phyloP scores from a whole-genome alignment of 2,113 vertebrate genomes.

The Cariama cristata region DNA sequence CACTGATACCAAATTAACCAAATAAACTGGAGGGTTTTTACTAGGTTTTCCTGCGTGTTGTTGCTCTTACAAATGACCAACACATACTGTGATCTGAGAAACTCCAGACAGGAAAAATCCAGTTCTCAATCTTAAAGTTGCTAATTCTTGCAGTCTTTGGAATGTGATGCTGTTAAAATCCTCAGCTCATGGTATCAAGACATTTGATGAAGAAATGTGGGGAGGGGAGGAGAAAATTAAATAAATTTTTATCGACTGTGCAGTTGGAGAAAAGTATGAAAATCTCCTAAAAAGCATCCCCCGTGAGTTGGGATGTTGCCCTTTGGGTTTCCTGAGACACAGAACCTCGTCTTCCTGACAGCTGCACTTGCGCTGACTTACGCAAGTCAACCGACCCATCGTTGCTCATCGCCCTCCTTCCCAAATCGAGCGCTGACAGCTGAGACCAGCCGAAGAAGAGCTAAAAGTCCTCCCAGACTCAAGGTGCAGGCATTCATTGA shows the following conservation, averaged over 20 bases:
- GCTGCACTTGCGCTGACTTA: neutral
- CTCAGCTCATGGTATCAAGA: neutral
- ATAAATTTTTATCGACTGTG: rapidly evolving
- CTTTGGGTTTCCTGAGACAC: neutral
- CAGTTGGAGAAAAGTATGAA: neutral
- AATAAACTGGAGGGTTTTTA: neutral
- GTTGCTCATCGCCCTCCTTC: neutral
- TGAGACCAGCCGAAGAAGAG: neutral
- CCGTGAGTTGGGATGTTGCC: neutral
- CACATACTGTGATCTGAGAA: neutral
- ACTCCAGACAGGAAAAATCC: neutral
- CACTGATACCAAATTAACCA: neutral
- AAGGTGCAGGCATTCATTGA: rapidly evolving
- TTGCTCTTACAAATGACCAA: neutral
- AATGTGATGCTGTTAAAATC: neutral
- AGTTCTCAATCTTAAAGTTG: neutral
- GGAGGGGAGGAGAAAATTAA: neutral
- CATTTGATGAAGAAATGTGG: neutral
- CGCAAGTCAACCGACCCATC: rapidly evolving
- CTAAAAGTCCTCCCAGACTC: neutral
- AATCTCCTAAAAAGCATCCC: neutral
- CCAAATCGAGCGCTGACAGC: rapidly evolving
- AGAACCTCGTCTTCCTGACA: neutral
- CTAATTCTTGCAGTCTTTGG: neutral
- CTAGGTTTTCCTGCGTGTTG: neutral